Evolutionary conservation across 2,888 invertebrate genomes (phyloP).

Genomic region (Diadromus collaris): DNA sequence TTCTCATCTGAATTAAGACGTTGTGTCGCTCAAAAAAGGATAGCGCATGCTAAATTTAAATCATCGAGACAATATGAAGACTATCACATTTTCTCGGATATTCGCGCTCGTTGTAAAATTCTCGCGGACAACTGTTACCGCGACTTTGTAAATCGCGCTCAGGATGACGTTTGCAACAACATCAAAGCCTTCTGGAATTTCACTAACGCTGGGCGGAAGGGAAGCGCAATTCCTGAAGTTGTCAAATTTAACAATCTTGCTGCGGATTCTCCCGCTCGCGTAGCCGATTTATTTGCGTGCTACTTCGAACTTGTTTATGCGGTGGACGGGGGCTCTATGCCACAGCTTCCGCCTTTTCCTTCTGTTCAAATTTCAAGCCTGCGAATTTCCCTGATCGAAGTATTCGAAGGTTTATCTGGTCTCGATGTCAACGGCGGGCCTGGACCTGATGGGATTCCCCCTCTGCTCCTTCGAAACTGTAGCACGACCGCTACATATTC

Average conservation of each 20-base stretch:
- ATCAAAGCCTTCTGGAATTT: no score
- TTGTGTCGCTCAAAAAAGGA: background rate
- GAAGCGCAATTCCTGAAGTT: background rate
- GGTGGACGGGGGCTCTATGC: background rate
- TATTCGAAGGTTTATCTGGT: background rate
- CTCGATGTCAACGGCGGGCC: background rate
- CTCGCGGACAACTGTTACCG: background rate
- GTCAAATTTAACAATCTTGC: background rate
- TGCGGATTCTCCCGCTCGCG: background rate
- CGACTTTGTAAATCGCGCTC: background rate
- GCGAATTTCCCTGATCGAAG: background rate
- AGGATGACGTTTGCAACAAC: background rate
- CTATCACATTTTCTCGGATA: background rate
- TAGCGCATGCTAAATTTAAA: background rate
- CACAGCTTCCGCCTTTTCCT: background rate
- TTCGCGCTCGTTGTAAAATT: background rate
- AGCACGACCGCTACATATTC: background rate
- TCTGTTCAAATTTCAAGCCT: background rate
- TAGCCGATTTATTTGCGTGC: background rate
- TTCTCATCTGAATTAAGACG: background rate
- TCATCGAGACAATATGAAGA: background rate
- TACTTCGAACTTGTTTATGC: background rate
- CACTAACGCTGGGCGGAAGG: background rate
- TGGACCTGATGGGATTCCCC: background rate
- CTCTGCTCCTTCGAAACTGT: background rate